Evolutionary conservation across 2,113 vertebrate species (phyloP), one percentile per base, ranked within the genome.

Genomic region (Himantopus leucocephalus): DNA sequence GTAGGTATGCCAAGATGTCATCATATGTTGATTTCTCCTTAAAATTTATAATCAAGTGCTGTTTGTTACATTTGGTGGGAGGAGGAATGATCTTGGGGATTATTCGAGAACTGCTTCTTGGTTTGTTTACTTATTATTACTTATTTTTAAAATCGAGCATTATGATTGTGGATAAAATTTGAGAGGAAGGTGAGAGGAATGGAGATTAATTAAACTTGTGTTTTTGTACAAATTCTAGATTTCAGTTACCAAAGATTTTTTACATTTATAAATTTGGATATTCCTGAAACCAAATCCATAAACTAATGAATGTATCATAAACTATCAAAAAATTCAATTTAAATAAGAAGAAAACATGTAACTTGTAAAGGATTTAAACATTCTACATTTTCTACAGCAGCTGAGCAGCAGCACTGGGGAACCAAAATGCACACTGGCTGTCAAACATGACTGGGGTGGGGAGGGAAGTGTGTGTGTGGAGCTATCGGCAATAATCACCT

Each of bases 1-100:
- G 59, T 64, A 43, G 82, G 70, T 92, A 81, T 94, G 91, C 82
- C 71, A 88, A 96, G 79, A 85, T 87, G 84, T 87, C 85, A 95
- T 94, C 91, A 94, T 93, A 78, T 74, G 81, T 92, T 66, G 27
- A 96, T 95, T 97, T 97, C 80, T 94, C 93, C 96, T 98, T 96
- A 97, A 97, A 95, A 98, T 85, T 83, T 87, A 89, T 96, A 92
- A 96, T 97, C 56, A 91, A 95, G 71, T 96, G 71, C 92, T 94
- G 30, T 87, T 93, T 93, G 77, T 96, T 97, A 94, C 50, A 87
- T 94, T 97, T 96, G 95, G 89, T 96, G 88, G 74, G 91, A 96
- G 88, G 55, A 68, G 60, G 72, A 97, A 86, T 87, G 80, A 92
- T 96, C 94, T 90, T 84, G 39, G 63, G 83, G 41, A 43, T 56